Conservation (phyloP, 2,888 invertebrate genomes). For the Tholera decimalis region DNA sequence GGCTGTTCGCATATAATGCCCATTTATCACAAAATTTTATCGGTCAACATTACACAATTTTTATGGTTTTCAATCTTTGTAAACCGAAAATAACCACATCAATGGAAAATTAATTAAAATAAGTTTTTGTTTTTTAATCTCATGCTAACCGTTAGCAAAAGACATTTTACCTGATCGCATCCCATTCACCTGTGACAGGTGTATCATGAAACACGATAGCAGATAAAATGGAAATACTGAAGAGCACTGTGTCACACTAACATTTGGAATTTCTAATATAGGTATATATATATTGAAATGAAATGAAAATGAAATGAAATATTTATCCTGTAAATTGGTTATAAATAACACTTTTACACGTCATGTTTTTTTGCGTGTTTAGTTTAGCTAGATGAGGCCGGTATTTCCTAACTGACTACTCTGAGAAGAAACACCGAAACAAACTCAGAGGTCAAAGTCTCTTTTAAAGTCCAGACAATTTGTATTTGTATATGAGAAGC, state of each 20-base stretch:
- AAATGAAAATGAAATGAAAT: too few relatives aligned
- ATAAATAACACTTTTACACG: too few relatives aligned
- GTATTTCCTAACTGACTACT: too few relatives aligned
- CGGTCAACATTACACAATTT: background rate
- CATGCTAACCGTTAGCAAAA: background rate
- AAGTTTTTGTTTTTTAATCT: background rate
- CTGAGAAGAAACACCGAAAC: too few relatives aligned
- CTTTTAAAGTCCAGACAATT: too few relatives aligned
- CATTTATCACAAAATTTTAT: background rate
- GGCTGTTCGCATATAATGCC: background rate
- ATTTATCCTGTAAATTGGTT: too few relatives aligned
- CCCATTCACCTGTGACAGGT: background rate
- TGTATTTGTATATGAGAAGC: too few relatives aligned
- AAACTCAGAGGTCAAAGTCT: too few relatives aligned
- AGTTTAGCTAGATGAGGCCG: too few relatives aligned
- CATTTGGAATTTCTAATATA: slow-evolving; percentile 11
- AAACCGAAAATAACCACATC: background rate
- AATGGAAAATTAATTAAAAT: background rate
- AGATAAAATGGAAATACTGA: slow-evolving; percentile 8
- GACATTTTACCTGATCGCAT: background rate
- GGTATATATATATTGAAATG: too few relatives aligned
- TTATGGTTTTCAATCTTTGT: background rate
- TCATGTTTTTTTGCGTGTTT: too few relatives aligned
- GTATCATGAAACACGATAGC: background rate
- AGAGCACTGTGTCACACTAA: background rate